Evolutionary conservation across 1,140 invertebrate species (phyloP), one percentile per base, ranked within the genome.

Genomic region (Drosophila auraria): DNA sequence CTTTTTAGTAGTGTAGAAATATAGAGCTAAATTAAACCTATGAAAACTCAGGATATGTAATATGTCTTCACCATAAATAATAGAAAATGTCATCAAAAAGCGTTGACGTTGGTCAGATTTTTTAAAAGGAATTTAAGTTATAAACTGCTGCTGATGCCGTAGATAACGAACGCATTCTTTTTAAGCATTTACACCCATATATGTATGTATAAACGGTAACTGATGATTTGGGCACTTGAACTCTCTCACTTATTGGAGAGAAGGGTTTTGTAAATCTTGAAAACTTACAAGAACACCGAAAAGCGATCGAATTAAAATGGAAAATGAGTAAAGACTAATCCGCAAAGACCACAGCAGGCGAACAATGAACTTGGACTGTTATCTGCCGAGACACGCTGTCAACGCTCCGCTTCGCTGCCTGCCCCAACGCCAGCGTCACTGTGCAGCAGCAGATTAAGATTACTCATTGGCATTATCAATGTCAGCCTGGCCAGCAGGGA

Each of bases 361-460:
- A 89, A 89, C 84, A 89, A 89, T 90, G 84, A 89, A 89, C 84
- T 89, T 89, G 86, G 57, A 90, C 84, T 89, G 82, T 77, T 53
- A 33, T 25, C 14, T 15, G 33, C 49, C 58, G 49, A 78, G 42
- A 71, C 45, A 73, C 82, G 62, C 75, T 81, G 78, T 79, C 74
- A 84, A 69, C 80, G 83, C 33, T 66, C 49, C 62, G 68, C 78
- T 89, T 84, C 86, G 84, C 63, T 90, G 84, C 78, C 51, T 65
- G 54, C 54, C 54, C 33, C 9, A 38, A n/a, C 53, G 51, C 17
- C 23, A 33, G 38, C 51, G 56, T 45, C 44, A 44, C 33, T 56
- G 27, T 71, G 49, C 70, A 66, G 50, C 68, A 70, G 47, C 49
- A 45, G 54, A 61, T 50, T 54, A 49, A 73, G 54, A 75, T 89